Base-by-base conservation (phyloP, 2,888 invertebrate genomes). In the Camponotus fellah region DNA sequence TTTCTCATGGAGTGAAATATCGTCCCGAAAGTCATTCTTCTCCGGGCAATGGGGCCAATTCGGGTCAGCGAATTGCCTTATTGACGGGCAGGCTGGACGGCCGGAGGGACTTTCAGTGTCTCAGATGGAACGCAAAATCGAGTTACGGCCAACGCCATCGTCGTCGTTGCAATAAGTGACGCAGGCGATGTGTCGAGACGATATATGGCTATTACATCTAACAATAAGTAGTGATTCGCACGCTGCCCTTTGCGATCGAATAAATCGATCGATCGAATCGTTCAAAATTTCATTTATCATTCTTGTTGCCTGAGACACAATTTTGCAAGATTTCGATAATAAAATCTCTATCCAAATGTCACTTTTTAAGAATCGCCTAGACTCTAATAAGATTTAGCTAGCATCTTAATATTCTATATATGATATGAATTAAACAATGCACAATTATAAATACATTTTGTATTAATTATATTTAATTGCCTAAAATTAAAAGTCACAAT, bases 81-180 rank as follows among this genome's bases (percentile, higher is more conserved):
- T 94, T 94, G 94, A 94, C 92, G 92, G 91, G 88, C 91, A 91
- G 92, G 83, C 82, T 85, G 88, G 87, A 87, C 91, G 87, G 89
- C 89, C 91, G 86, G 90, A 91, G 93, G 92, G 92, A 91, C 91
- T 90, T 92, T 91, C 90, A 90, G 89, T 91, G 92, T 92, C 93
- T 95, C 94, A 94, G 94, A 94, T 95, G 94, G 94, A 94, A 92
- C 92, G 91, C 91, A 88, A 94, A 94, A 94, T 94, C 91, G 92
- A 94, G 93, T 95, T 95, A 91, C 85, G 79, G 76, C 46, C 84
- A 85, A 87, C 87, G 89, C 89, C 88, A 91, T 91, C 90, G 88
- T 87, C 87, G 87, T 72, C 91, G 87, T 83, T 82, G 87, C 91
- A 89, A 92, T 92, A 91, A 91, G 87, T 85, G 89, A 86, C 88